A percentile compares a stretch with the other conserved stretches of the same genome.
Evolutionary conservation across 2,888 invertebrate genomes (phyloP).

Genomic region (Therioaphis trifolii): DNA sequence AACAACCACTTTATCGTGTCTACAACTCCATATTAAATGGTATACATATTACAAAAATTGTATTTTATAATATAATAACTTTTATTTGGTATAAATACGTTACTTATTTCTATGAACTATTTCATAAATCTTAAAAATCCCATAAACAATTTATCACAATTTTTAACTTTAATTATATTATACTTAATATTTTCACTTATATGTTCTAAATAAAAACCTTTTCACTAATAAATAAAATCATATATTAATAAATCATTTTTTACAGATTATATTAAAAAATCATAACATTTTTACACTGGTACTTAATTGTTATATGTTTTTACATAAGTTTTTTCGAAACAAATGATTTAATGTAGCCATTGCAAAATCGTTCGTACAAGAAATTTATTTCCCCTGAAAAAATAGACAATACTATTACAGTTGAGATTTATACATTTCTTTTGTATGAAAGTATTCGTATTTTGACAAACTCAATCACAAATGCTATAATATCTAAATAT

Average conservation of each 20-base stretch:
- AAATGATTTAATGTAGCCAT: neutral
- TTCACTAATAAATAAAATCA: constrained; percentile 26
- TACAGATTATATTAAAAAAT: constrained; percentile 26
- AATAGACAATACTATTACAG: neutral
- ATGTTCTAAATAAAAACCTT: constrained; percentile 42
- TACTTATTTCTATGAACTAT: constrained; percentile 28
- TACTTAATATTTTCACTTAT: constrained; percentile 24
- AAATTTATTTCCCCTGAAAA: neutral
- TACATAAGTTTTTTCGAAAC: neutral
- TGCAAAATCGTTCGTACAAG: neutral
- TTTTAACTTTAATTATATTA: constrained; percentile 40
- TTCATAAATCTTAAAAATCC: constrained; percentile 39
- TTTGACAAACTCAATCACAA: constrained; percentile 46
- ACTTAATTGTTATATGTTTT: constrained; percentile 19
- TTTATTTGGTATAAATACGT: constrained; percentile 46
- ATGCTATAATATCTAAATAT: neutral
- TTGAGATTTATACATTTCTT: neutral
- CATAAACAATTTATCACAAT: constrained; percentile 60
- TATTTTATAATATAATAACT: constrained; percentile 32
- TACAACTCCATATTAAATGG: constrained; percentile 11
- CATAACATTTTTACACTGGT: constrained; percentile 21
- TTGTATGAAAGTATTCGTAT: neutral
- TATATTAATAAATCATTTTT: constrained; percentile 7
- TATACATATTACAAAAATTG: constrained; percentile 29
- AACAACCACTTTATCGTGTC: constrained; percentile 45